These are phyloP conservation scores for Hypomesus transpacificus DNA, from an alignment of 2,113 vertebrate species.

Conservation along the genomic window DNA sequence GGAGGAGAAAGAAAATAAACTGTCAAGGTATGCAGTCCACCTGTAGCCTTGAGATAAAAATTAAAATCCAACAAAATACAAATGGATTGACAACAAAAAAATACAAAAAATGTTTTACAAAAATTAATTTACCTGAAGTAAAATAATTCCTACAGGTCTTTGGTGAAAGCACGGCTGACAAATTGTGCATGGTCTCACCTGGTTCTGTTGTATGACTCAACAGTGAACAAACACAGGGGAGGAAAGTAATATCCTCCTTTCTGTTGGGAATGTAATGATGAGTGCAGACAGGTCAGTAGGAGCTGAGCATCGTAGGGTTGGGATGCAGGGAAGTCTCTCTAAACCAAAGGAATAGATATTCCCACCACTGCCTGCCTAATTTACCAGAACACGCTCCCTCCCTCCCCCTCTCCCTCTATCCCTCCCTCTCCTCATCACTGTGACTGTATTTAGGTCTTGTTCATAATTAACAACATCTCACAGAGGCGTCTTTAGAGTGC, in stretches of 20 bases:
- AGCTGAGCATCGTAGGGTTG: slow-evolving; percentile 19
- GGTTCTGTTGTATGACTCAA: no score
- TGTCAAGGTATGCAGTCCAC: no score
- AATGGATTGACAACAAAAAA: no score
- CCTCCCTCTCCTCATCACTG: not conserved
- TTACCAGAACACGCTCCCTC: slow-evolving; percentile 20
- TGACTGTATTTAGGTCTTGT: slow-evolving; percentile 18
- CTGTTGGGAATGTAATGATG: not conserved
- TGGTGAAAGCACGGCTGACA: no score
- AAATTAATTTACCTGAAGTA: no score
- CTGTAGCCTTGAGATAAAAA: no score
- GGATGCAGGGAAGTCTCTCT: slow-evolving; percentile 28
- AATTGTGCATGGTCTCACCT: no score
- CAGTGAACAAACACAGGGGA: no score
- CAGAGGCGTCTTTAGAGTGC: slow-evolving; percentile 2
- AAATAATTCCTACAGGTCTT: no score
- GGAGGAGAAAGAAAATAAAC: no score
- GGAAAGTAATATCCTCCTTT: not conserved
- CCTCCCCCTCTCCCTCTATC: not conserved
- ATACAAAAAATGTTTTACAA: no score
- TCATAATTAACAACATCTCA: slow-evolving; percentile 30
- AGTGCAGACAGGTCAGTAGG: not conserved
- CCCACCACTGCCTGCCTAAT: slow-evolving; percentile 38
- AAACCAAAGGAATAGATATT: slow-evolving; percentile 13
- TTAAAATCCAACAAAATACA: no score